Evolutionary conservation across 2,888 invertebrate species (phyloP), one percentile per base, ranked within the genome.

Genomic region (Meteorus colon): DNA sequence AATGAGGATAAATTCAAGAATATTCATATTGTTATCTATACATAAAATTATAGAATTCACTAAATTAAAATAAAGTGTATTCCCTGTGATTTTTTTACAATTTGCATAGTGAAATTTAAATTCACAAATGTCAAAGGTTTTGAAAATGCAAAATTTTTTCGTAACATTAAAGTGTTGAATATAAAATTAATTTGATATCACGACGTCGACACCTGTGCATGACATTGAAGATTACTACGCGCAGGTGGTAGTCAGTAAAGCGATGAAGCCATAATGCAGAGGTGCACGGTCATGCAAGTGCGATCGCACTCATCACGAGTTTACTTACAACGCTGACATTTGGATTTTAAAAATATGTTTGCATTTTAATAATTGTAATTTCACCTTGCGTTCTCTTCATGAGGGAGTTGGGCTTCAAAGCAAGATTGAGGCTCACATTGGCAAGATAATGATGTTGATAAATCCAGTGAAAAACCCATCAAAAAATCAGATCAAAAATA

Each of bases 161-260:
- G 75, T 45, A 65, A 66, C 71, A 71, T 65, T 75, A n/a, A 48
- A 48, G 48, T 48, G n/a, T 48, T 48, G n/a, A 48, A n/a, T n/a
- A 4, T 5, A 65, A 37, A 37, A 65, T 65, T 66, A 66, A 24
- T 66, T 66, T 41, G 19, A 41, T 19, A 19, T 27, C 41, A 24
- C 82, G 85, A 86, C 86, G 86, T 86, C 83, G 85, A 86, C 86
- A 86, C 86, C 86, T 86, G 86, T 86, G 84, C 59, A 70, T 29
- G 69, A 27, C 69, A 59, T 31, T 55, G 31, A 34, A 51, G 51
- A 68, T 68, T 41, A 31, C 48, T 31, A 37, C 37, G n/a, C 83
- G 83, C 69, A 70, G 69, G 69, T 70, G 69, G 59, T 12, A 37
- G 31, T 70, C 69, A 70, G 24, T 59, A 6, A 34, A 19, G 14